Evolutionary conservation across 2,888 invertebrate genomes (phyloP), one percentile per base, ranked within the genome.

Genomic region (Drosophila fulvimacula): DNA sequence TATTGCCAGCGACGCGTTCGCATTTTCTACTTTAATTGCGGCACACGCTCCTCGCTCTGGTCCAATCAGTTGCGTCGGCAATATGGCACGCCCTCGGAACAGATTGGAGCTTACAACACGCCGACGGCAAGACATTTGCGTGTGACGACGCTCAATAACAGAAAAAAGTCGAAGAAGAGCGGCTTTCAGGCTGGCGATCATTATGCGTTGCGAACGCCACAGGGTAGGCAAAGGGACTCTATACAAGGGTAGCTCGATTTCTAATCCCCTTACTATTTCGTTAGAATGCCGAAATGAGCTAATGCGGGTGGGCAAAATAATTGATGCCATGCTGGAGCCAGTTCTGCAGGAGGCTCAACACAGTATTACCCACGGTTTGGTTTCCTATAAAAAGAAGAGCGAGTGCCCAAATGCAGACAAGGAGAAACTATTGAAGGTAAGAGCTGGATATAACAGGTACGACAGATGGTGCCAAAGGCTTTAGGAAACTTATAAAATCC

Each of bases 321-420:
- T 93, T 57, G 92, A 93, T 49, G 77, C 90, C 49, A 79, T 93
- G 77, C 92, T 93, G 57, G 90, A 89, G 21, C 93, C 86, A 0
- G 76, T 82, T 2, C 15, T 86, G 1, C 32, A 80, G 4, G 82
- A 84, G 34, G 82, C 92, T 3, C 69, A 83, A 24, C 27, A 71
- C 24, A 79, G 72, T 7, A 71, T 7, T 5, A 73, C 66, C 6
- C 79, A 82, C 10, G 72, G 68, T 0, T 61, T 55, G 0, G 38
- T 73, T 0, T 0, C 56, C 0, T 24, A 62, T 9, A n/a, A 52
- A 2, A 51, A 48, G 1, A 17, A 56, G 1, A 24, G 24, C 0
- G 21, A 2, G 1, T 89, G 89, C 19, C 48, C 19, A 3, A 39
- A 49, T 15, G 0, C 24, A 0, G 32, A 21, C 0, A 13, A 9